Evolutionary conservation across 2,888 invertebrate genomes (phyloP), one percentile per base, ranked within the genome.

Genomic region (Cataglyphis albicans): DNA sequence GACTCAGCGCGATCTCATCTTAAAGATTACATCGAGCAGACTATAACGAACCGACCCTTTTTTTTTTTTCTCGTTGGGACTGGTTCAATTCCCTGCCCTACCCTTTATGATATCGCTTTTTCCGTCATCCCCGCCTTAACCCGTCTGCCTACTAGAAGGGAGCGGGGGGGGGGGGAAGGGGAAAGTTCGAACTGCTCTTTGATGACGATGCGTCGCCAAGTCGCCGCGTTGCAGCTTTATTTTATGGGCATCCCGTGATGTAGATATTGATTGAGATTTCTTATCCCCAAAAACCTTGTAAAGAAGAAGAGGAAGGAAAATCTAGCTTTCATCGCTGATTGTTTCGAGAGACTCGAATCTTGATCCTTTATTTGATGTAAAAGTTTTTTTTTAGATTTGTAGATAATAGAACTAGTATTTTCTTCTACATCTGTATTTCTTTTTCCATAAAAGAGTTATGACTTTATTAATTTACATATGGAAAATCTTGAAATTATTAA

Each of bases 1-100:
- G 88, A 91, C 89, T 92, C 89, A 88, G 91, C 90, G 83, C 88
- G 92, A 92, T 91, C 87, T 92, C 90, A 92, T 91, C 91, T 91
- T 87, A 85, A 86, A 91, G 90, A 92, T 89, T 90, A 90, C 88
- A 91, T 85, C 87, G 89, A 86, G 83, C 86, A 78, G 90, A 88
- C 88, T 87, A 86, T 90, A 87, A 89, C 87, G 86, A 91, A 87
- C 85, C 87, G 84, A 83, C 88, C 78, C 88, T 86, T 89, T 90
- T 48, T 86, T 48, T 86, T 48, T 87, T 87, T 87, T 85, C 82
- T 78, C 73, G 80, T 84, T 81, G 84, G 83, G 87, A 88, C 89
- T 87, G 83, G 85, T 89, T 87, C 90, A 89, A 91, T 90, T 90
- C 87, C 82, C 86, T 70, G 84, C 86, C 25, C 73, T 87, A 88